Base-by-base conservation (phyloP, 2,888 invertebrate genomes). In the Agrochola lychnidis region DNA sequence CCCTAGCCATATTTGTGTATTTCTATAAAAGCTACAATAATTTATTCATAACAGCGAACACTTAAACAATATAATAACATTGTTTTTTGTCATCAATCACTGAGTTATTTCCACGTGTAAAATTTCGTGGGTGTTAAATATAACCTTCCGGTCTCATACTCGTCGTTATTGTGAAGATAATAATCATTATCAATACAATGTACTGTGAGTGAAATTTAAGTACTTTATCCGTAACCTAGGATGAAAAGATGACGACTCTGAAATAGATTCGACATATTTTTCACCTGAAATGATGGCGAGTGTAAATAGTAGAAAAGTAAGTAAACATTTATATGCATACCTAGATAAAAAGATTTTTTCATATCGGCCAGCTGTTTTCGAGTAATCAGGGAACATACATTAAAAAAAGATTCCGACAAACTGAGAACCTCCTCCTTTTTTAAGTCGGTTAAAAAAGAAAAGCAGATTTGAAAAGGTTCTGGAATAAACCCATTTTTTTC, bases 61-160 rank as follows among this genome's bases (percentile, higher is more conserved):
- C 19, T n/a, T 51, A 25, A 57, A 59, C 4, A 61, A 42, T 14
- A 57, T 59, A 12, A 40, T 22, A 59, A 68, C 12, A 64, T 57
- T 30, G 51, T 48, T 45, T 69, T 45, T 68, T 64, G 56, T 66
- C 69, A 82, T 75, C 71, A 72, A 72, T 75, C 84, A 72, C 45
- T 14, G 56, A 69, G 36, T 53, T 57, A 66, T 59, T 62, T 84
- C 51, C 57, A 61, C 66, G 70, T 80, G 57, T 68, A 48, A 56
- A 6, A 45, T 36, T 53, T 71, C 56, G 42, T 68, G 69, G 67
- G 68, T n/a, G 53, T 64, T 62, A 70, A 69, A 71, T 64, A 61
- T 68, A 71, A 42, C 77, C 66, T 56, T 25, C 25, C 16, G 7
- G 25, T 57, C 42, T 40, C n/a, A 68, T 59, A 36, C n/a, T 59